Percentiles rank a stretch among this genome's conserved stretches.
These are phyloP conservation scores for Cantharis nigra DNA, from an alignment of 2,888 invertebrate species.

Conservation along the genomic window DNA sequence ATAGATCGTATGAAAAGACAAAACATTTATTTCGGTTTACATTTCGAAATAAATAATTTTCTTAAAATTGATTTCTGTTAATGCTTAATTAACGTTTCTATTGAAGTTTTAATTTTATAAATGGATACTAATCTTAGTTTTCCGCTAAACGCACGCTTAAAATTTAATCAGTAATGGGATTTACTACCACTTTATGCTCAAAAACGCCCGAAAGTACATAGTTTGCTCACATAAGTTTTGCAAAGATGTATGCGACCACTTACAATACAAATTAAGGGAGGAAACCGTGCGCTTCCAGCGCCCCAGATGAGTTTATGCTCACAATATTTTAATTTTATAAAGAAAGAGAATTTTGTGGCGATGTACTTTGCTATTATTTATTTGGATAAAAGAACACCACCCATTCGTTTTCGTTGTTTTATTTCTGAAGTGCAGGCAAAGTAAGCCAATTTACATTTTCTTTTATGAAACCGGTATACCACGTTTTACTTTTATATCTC, in stretches of 20 bases:
- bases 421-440: not conserved
- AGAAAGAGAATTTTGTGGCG: not conserved
- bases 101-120: not conserved
- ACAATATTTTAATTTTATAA: not conserved
- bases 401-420: not conserved
- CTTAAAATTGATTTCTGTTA: too few relatives aligned
- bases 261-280: not conserved
- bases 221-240: not conserved
- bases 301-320: not conserved
- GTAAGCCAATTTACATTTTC: not conserved
- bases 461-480: not conserved
- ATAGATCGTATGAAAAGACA: too few relatives aligned
- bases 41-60: too few relatives aligned
- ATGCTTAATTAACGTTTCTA: too few relatives aligned
- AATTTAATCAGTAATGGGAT: not conserved
- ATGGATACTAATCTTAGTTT: not conserved
- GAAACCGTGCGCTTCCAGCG: not conserved
- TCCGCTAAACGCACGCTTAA: not conserved
- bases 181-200: not conserved
- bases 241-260: not conserved
- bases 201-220: not conserved
- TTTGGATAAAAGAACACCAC: not conserved
- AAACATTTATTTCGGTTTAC: too few relatives aligned
- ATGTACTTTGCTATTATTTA: not conserved
- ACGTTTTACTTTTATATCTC: not conserved